Evolutionary conservation across 2,797 vertebrate species (phyloP).

Genomic region (Phrynocephalus vlangalii): DNA sequence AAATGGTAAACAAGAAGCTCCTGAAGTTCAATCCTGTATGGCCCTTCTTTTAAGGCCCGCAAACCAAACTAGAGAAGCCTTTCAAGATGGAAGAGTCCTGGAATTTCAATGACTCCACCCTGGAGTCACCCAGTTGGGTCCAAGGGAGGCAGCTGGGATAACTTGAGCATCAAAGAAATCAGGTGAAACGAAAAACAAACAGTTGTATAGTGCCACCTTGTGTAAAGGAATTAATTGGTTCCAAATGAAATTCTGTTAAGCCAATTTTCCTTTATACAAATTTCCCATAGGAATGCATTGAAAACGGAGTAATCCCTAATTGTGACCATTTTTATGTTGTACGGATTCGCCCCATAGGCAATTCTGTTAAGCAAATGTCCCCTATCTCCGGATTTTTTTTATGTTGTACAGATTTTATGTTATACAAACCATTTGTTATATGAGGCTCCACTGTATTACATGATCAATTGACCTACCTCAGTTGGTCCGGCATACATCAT

Average conservation of each 20-base stretch:
- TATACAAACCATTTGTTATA: no score
- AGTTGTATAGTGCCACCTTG: no score
- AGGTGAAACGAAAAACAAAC: neutral
- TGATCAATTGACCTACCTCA: slow-evolving; percentile 82
- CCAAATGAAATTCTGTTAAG: no score
- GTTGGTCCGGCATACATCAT: slow-evolving; percentile 99
- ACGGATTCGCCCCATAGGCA: no score
- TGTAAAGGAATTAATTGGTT: no score
- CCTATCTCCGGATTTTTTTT: no score
- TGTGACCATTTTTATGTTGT: no score
- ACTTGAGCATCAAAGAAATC: neutral
- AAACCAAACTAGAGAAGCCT: neutral
- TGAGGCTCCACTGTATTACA: neutral
- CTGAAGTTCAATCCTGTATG: neutral
- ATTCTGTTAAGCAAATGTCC: no score
- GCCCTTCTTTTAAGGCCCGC: slow-evolving; percentile 25
- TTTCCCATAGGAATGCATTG: no score
- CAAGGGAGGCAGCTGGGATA: neutral
- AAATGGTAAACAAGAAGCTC: slow-evolving; percentile 27
- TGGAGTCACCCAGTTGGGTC: neutral
- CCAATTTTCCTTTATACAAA: no score
- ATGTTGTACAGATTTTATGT: no score
- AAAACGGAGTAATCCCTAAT: no score
- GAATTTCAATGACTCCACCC: neutral
- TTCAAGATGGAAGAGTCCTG: neutral